Conservation (phyloP, 1,140 invertebrate species). For the Cardiocondyla obscurior region DNA sequence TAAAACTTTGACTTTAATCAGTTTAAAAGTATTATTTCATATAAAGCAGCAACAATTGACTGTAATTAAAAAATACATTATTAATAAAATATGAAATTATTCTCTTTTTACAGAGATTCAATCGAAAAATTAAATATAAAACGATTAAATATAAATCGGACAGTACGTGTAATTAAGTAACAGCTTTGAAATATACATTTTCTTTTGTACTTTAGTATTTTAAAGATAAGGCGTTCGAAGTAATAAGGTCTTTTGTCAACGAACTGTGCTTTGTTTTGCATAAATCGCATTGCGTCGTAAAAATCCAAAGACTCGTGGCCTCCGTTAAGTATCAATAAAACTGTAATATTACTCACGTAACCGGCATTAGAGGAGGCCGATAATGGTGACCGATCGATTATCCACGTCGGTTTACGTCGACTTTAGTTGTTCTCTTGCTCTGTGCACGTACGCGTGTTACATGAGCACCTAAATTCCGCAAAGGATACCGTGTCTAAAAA, state of each 20-base stretch:
- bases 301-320: background rate
- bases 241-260: background rate
- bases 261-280: background rate
- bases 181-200: background rate
- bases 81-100: too few species aligned
- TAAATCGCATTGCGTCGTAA: background rate
- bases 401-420: background rate
- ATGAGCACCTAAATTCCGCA: background rate
- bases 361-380: background rate
- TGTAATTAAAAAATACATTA: background rate
- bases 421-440: background rate
- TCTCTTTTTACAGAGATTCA: too few species aligned
- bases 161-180: background rate
- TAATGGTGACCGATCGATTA: conserved; percentile 4
- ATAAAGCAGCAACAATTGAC: too few species aligned
- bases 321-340: conserved; percentile 16
- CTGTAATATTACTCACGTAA: conserved; percentile 13
- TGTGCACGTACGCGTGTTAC: background rate
- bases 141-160: background rate
- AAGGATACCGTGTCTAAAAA: background rate
- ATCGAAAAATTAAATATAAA: too few species aligned
- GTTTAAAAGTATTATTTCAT: background rate
- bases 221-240: background rate
- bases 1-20: background rate
- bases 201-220: background rate